phyloP scores from a whole-genome alignment of 2,113 vertebrate genomes.

The Thomomys bottae region DNA sequence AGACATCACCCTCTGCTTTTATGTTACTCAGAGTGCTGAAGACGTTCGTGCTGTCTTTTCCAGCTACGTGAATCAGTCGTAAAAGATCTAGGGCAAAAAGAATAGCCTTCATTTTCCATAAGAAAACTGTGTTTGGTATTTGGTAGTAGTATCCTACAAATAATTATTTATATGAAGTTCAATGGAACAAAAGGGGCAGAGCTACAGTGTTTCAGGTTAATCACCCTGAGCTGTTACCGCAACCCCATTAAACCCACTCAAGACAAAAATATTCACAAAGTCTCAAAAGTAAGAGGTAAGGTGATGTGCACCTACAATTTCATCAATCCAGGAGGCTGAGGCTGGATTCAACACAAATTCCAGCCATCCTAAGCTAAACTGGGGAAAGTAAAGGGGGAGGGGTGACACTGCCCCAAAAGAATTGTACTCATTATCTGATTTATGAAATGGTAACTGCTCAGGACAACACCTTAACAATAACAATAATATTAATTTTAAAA shows the following conservation, averaged over 20 bases:
- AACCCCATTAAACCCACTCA: neutral
- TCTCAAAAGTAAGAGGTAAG: neutral
- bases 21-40: constrained; percentile 89
- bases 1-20: constrained; percentile 81
- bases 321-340: too few species aligned
- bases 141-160: neutral
- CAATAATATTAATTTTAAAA: neutral
- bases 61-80: constrained; percentile 89
- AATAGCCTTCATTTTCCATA: neutral
- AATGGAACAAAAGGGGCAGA: neutral
- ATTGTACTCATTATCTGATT: too few species aligned
- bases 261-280: neutral
- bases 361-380: too few species aligned
- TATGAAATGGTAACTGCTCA: too few species aligned
- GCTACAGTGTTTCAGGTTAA: neutral
- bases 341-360: too few species aligned
- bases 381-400: too few species aligned
- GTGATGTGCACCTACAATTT: too few species aligned
- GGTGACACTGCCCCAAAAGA: too few species aligned
- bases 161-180: too few species aligned
- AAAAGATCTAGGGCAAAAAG: constrained; percentile 87
- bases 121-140: neutral
- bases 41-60: constrained; percentile 88
- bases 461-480: too few species aligned
- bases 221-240: neutral